Evolutionary conservation across 2,797 vertebrate genomes (phyloP).

Genomic region (Oreonectes daqikongensis): DNA sequence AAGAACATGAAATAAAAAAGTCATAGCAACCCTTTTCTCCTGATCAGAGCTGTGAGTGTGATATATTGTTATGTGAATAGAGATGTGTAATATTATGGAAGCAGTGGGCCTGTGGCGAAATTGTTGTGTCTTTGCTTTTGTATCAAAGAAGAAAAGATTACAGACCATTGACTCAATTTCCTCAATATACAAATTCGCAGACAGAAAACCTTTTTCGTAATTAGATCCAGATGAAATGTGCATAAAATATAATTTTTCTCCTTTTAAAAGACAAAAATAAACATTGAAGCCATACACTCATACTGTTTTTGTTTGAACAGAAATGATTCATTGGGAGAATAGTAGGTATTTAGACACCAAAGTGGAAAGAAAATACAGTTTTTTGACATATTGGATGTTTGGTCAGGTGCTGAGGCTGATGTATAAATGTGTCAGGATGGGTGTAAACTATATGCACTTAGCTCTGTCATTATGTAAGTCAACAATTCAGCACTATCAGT

Average conservation of each 20-base stretch:
- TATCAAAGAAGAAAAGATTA: not conserved
- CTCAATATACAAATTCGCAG: not conserved
- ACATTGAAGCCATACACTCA: not conserved
- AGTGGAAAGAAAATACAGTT: constrained; percentile 3
- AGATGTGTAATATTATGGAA: constrained; percentile 8
- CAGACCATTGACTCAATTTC: not conserved
- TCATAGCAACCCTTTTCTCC: constrained; percentile 20
- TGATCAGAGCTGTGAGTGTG: constrained; percentile 12
- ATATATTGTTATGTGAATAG: constrained; percentile 33
- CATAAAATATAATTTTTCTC: not conserved
- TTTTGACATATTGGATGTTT: constrained; percentile 50
- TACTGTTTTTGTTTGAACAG: not conserved
- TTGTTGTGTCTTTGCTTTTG: not conserved
- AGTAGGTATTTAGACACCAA: constrained; percentile 19
- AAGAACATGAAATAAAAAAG: constrained; percentile 7
- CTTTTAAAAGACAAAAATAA: not conserved
- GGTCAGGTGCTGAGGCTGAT: constrained; percentile 51
- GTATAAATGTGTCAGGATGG: constrained; percentile 51
- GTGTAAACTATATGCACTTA: constrained; percentile 57
- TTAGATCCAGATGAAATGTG: not conserved
- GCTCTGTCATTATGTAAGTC: constrained; percentile 59
- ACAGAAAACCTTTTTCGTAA: not conserved
- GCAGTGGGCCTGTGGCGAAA: not conserved
- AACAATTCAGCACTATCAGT: constrained; percentile 61
- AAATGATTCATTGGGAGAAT: constrained; percentile 1